phyloP scores from a whole-genome alignment of 2,888 invertebrate species.

The Hypercompe scribonia region DNA sequence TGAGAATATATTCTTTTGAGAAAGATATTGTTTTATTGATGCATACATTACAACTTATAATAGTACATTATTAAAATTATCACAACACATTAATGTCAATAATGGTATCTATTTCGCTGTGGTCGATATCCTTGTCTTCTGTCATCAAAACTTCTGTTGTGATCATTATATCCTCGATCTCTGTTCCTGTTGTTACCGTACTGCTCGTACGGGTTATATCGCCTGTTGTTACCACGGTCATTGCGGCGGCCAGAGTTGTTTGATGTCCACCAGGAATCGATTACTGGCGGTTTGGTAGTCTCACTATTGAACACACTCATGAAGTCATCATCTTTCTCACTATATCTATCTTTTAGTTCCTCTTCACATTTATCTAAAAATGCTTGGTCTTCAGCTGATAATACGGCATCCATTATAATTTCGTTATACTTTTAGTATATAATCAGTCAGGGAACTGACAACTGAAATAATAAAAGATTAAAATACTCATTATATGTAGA shows the following conservation, averaged over 20 bases:
- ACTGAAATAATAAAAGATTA: slow-evolving; percentile 54
- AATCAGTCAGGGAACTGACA: slow-evolving; percentile 57
- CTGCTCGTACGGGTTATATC: slow-evolving; percentile 46
- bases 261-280: slow-evolving; percentile 85
- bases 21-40: slow-evolving; percentile 58
- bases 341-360: slow-evolving; percentile 87
- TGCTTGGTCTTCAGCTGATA: slow-evolving; percentile 86
- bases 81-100: slow-evolving; percentile 24
- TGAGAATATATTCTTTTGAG: slow-evolving; percentile 86
- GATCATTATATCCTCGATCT: slow-evolving; percentile 40
- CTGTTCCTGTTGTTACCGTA: slow-evolving; percentile 54
- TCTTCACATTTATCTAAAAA: slow-evolving; percentile 88
- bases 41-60: slow-evolving; percentile 10
- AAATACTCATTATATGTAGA: background rate
- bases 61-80: slow-evolving; percentile 1
- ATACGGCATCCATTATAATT: slow-evolving; percentile 63
- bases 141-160: slow-evolving; percentile 39
- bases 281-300: slow-evolving; percentile 84
- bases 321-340: slow-evolving; percentile 88
- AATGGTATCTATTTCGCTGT: slow-evolving; percentile 56
- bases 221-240: slow-evolving; percentile 63
- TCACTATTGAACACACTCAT: slow-evolving; percentile 79
- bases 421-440: slow-evolving; percentile 23
- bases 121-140: slow-evolving; percentile 47
- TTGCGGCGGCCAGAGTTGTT: slow-evolving; percentile 65